Percentiles rank a stretch among this genome's conserved stretches.
Evolutionary conservation across 2,888 invertebrate genomes (phyloP).

Genomic region (Cataglyphis rosenhaueri): DNA sequence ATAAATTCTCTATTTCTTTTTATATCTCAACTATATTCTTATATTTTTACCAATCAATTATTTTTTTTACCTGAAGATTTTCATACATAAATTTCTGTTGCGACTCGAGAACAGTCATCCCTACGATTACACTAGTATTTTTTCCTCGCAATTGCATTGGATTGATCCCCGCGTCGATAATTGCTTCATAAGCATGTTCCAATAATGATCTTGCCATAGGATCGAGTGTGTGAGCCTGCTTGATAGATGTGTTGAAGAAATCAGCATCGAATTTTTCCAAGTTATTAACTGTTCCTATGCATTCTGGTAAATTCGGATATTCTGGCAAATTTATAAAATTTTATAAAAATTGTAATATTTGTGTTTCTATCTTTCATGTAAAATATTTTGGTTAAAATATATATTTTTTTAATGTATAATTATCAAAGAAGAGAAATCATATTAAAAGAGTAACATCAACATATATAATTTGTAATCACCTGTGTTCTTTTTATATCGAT

Average conservation of each 20-base stretch:
- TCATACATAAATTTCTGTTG: background rate
- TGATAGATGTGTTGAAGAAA: background rate
- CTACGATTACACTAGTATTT: background rate
- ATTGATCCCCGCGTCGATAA: slow-evolving; percentile 10
- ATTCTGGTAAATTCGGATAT: background rate
- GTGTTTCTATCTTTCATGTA: too few relatives aligned
- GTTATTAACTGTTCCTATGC: background rate
- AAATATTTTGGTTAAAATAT: too few relatives aligned
- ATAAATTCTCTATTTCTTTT: background rate
- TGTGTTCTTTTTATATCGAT: too few relatives aligned
- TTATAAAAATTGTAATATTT: background rate
- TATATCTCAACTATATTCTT: background rate
- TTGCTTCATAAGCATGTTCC: slow-evolving; percentile 17
- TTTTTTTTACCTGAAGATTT: background rate
- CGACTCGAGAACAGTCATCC: background rate
- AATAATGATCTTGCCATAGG: background rate
- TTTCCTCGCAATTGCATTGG: slow-evolving; percentile 6
- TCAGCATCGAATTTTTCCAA: background rate
- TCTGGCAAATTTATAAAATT: background rate
- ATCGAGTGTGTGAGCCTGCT: background rate
- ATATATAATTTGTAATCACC: too few relatives aligned
- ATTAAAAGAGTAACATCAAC: too few relatives aligned
- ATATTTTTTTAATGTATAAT: too few relatives aligned
- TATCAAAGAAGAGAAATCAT: too few relatives aligned
- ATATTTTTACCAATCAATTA: background rate